Percentiles rank a stretch among this genome's conserved stretches.
These are phyloP conservation scores for Elaphurus davidianus DNA, from an alignment of 2,113 vertebrate species.

Conservation along the genomic window DNA sequence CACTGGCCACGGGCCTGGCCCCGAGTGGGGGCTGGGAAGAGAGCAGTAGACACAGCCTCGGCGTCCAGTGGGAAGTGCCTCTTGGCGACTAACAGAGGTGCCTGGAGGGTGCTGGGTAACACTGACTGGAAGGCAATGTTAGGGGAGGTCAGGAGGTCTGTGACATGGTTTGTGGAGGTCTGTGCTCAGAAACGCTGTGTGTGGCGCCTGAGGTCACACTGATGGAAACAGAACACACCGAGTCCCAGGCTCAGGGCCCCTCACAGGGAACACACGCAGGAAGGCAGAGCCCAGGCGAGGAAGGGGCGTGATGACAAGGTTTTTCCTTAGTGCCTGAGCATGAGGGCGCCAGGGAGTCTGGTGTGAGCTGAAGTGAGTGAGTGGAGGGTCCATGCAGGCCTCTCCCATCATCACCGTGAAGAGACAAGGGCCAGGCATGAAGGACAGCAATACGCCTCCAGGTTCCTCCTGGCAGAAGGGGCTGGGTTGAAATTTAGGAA, in stretches of 20 bases:
- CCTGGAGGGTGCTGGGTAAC: accelerated
- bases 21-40: background rate
- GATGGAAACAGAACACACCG: background rate
- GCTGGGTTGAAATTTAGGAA: background rate
- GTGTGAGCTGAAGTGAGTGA: no score
- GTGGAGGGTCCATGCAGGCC: accelerated
- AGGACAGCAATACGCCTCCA: background rate
- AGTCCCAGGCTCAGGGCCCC: background rate
- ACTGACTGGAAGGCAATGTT: background rate
- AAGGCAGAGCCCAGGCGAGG: background rate
- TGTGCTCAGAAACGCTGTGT: background rate
- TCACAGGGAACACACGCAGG: accelerated
- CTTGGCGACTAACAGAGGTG: background rate
- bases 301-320: background rate
- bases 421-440: background rate
- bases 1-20: accelerated
- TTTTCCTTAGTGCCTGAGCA: background rate
- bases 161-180: background rate
- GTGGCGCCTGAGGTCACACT: accelerated
- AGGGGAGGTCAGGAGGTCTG: background rate
- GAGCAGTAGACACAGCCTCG: background rate
- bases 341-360: background rate
- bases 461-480: background rate
- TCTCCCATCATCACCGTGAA: accelerated
- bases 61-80: background rate